Evolutionary conservation across 2,113 vertebrate species (phyloP), one percentile per base, ranked within the genome.

Genomic region (Planiliza haematocheilus): DNA sequence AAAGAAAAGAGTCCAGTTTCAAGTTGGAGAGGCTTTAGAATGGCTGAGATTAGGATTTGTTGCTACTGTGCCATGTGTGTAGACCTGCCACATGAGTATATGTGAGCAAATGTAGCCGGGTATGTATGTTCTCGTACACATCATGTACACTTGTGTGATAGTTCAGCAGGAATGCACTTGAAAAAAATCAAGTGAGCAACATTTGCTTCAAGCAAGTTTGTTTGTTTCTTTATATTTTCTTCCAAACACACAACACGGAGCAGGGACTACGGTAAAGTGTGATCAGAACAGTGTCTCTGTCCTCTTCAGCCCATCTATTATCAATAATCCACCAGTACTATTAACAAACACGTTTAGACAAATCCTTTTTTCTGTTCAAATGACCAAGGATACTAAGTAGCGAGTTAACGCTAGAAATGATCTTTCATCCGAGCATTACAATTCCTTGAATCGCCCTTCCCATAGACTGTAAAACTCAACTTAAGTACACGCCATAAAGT

Each of bases 1-100:
- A 74, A 85, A 83, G 72, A 75, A 89, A 89, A 82, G 82, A 77
- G 48, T 85, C 72, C 39, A 52, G 84, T 88, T 88, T 83, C 84
- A 81, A 85, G 62, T 81, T 75, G 64, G 76, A 81, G 65, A 78
- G 59, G 61, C 80, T 63, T 62, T 52, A 73, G 81, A 85, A 82
- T 85, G 83, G 79, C 52, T 57, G 56, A 77, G 74, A 87, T 83
- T 86, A 84, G 68, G 52, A 75, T 76, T 58, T 53, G 62, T 73
- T 83, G 74, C 82, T 89, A 73, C 83, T 82, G 79, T 73, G 85
- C 70, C 74, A 66, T 81, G 72, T 84, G 76, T 82, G 59, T 74
- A 71, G 60, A 59, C 37, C 62, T 57, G 59, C 51, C 45, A 65
- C 38, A 34, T 39, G 38, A 45, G 18, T 61, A 18, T 49, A n/a